Evolutionary conservation across 2,888 invertebrate species (phyloP).

Genomic region (Xanthorhoe designata): DNA sequence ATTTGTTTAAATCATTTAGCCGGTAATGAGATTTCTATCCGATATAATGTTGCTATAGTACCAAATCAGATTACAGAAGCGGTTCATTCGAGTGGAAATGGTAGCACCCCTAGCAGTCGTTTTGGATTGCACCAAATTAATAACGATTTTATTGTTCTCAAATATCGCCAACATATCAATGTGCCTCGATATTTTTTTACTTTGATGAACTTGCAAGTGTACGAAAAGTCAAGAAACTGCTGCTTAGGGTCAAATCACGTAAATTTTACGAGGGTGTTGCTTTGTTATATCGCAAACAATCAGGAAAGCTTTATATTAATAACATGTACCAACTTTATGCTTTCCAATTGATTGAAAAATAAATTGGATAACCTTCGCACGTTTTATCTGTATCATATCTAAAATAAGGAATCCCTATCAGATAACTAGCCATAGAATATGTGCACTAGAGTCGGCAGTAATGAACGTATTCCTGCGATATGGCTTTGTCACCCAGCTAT

Average conservation of each 20-base stretch:
- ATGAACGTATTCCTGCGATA: conserved; percentile 24
- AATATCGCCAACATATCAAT: neutral
- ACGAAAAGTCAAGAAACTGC: neutral
- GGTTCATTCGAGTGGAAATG: conserved; percentile 31
- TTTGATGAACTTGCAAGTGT: neutral
- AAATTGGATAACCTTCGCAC: conserved; percentile 28
- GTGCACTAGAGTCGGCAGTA: neutral
- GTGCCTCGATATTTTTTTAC: neutral
- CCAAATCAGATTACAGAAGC: conserved; percentile 22
- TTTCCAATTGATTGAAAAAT: conserved; percentile 32
- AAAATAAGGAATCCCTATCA: conserved; percentile 6
- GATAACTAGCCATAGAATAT: neutral
- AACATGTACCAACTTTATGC: conserved; percentile 25
- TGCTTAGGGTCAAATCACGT: conserved; percentile 16
- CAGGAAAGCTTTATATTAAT: conserved; percentile 27
- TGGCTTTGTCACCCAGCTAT: conserved; percentile 27
- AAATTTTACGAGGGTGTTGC: conserved; percentile 25
- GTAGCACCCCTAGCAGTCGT: conserved; percentile 4
- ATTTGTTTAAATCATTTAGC: conserved; percentile 43
- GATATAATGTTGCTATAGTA: conserved; percentile 31
- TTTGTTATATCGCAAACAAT: conserved; percentile 31
- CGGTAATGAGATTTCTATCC: conserved; percentile 29
- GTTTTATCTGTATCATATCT: conserved; percentile 13
- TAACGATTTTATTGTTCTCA: neutral
- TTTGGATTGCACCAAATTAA: neutral